Evolutionary conservation across 1,140 invertebrate species (phyloP).

Genomic region (Drosophila busckii): DNA sequence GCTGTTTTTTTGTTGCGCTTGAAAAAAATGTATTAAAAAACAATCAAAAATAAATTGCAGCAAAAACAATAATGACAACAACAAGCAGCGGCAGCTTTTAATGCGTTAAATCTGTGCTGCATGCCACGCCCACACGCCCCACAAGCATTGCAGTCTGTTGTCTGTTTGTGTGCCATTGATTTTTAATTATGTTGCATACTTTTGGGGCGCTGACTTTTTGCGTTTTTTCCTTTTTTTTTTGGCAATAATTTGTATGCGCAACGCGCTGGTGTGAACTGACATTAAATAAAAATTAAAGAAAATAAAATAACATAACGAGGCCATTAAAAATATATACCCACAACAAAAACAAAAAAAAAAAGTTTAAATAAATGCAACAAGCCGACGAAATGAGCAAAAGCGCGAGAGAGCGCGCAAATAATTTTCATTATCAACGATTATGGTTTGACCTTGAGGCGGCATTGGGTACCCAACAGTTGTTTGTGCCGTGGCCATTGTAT

Average conservation of each 20-base stretch:
- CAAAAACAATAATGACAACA: slow-evolving; percentile 21
- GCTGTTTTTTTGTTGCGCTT: slow-evolving; percentile 54
- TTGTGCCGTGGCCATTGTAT: slow-evolving; percentile 44
- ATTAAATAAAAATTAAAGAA: slow-evolving; percentile 75
- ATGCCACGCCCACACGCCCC: slow-evolving; percentile 33
- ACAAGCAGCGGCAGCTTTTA: slow-evolving; percentile 43
- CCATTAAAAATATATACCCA: slow-evolving; percentile 31
- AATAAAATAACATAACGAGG: slow-evolving; percentile 62
- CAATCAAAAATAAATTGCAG: slow-evolving; percentile 70
- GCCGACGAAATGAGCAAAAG: slow-evolving; percentile 14
- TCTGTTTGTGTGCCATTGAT: slow-evolving; percentile 77
- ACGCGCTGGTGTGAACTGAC: slow-evolving; percentile 24
- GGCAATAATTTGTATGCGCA: slow-evolving; percentile 34
- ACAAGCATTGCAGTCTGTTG: slow-evolving; percentile 32
- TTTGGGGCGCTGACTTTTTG: slow-evolving; percentile 36
- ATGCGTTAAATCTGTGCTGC: slow-evolving; percentile 66
- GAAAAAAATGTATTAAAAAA: slow-evolving; percentile 76
- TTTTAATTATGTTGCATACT: slow-evolving; percentile 78
- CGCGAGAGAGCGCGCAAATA: slow-evolving; percentile 51
- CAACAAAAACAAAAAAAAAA: slow-evolving; percentile 17
- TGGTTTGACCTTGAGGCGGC: slow-evolving; percentile 74
- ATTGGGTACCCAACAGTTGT: slow-evolving; percentile 37
- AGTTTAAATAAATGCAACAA: too few species aligned
- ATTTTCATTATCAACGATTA: slow-evolving; percentile 78
- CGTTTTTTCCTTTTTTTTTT: slow-evolving; percentile 38